phyloP scores from a whole-genome alignment of 2,797 vertebrate species.

The Fistularia commersonii region DNA sequence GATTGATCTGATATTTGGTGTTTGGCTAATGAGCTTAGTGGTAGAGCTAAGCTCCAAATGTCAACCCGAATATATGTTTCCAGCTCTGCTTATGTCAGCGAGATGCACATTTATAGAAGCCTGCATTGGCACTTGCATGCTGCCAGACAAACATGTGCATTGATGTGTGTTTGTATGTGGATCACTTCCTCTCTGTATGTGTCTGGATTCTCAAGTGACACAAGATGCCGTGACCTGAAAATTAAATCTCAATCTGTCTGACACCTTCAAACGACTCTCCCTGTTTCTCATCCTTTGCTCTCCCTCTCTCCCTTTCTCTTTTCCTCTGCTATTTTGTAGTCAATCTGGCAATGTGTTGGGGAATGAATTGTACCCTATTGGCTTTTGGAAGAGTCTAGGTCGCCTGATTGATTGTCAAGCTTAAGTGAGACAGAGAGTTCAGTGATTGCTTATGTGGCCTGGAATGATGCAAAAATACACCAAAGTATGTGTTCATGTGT shows the following conservation, averaged over 20 bases:
- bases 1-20: conserved; percentile 73
- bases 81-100: conserved; percentile 67
- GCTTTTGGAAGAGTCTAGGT: conserved; percentile 61
- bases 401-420: conserved; percentile 52
- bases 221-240: conserved; percentile 72
- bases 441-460: conserved; percentile 36
- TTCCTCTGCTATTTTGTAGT: conserved; percentile 8
- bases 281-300: conserved; percentile 2
- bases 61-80: conserved; percentile 70
- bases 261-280: conserved; percentile 51
- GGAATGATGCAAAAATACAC: conserved; percentile 34
- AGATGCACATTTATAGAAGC: conserved; percentile 46
- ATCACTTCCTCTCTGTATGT: conserved; percentile 54
- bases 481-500: conserved; percentile 7
- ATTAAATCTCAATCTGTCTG: conserved; percentile 72
- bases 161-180: conserved; percentile 10
- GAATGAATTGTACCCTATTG: conserved; percentile 63
- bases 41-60: conserved; percentile 70
- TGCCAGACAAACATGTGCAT: conserved; percentile 13
- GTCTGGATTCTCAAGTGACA: conserved; percentile 69
- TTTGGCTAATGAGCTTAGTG: conserved; percentile 73
- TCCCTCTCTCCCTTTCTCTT: conserved; percentile 1
- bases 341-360: conserved; percentile 54
- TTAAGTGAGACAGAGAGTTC: conserved; percentile 37
- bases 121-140: conserved; percentile 27